Evolutionary conservation across 2,113 vertebrate genomes (phyloP).

Genomic region (Hemicordylus capensis): DNA sequence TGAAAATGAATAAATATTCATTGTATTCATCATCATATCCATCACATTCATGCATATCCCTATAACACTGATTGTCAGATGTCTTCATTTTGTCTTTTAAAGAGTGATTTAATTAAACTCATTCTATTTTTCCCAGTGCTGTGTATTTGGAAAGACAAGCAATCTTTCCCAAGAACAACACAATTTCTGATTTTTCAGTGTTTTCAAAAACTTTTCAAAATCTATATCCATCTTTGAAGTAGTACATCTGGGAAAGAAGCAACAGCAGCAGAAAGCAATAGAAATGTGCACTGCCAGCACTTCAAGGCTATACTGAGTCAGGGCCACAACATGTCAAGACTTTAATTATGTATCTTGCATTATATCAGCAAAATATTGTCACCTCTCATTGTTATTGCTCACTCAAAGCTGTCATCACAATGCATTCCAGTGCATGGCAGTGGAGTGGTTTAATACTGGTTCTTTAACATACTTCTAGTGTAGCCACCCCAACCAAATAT

Average conservation of each 20-base stretch:
- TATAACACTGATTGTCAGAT: background rate
- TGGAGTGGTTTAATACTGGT: background rate
- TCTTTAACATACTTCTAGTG: background rate
- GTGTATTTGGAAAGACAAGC: conserved; percentile 7
- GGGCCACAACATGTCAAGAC: background rate
- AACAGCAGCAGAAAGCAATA: background rate
- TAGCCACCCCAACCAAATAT: background rate
- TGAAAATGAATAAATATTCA: no score
- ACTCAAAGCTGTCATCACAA: conserved; percentile 25
- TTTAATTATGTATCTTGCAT: conserved; percentile 21
- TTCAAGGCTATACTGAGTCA: conserved; percentile 22
- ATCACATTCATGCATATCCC: no score
- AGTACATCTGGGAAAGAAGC: background rate
- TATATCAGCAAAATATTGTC: conserved; percentile 13
- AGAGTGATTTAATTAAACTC: background rate
- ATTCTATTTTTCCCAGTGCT: background rate
- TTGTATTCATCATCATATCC: no score
- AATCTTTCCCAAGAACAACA: background rate
- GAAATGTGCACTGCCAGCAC: conserved; percentile 20
- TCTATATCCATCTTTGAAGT: conserved; percentile 23
- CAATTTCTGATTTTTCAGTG: background rate
- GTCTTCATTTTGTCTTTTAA: background rate
- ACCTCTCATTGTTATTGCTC: conserved; percentile 19
- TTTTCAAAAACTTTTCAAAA: background rate
- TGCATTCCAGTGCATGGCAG: background rate